Conservation (phyloP, 2,797 vertebrate species). For the Selene dorsalis region DNA sequence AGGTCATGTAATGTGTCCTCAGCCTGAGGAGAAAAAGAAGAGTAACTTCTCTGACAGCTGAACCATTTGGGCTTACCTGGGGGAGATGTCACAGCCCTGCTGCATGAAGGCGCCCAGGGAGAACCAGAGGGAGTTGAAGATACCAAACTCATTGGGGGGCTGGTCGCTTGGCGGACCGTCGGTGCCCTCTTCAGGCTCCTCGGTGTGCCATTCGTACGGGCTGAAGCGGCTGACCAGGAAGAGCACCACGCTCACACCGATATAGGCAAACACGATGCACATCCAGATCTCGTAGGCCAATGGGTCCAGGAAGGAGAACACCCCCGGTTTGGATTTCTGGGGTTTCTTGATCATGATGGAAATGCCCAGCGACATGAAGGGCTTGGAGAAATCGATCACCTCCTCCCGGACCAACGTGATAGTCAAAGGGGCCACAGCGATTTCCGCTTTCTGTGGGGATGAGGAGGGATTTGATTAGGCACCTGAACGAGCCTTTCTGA, state of each 20-base stretch:
- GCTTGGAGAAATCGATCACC: constrained; percentile 98
- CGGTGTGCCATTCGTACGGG: constrained; percentile 97
- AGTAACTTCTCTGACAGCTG: not conserved
- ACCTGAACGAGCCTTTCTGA: constrained; percentile 16
- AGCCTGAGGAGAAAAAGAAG: constrained; percentile 8
- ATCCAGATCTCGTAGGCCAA: constrained; percentile 99
- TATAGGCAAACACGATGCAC: constrained; percentile 99
- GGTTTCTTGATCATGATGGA: constrained; percentile 99
- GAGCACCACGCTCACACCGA: constrained; percentile 97
- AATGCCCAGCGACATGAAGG: constrained; percentile 98
- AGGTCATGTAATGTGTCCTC: constrained; percentile 41
- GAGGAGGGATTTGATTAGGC: constrained; percentile 43
- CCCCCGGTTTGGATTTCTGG: constrained; percentile 96
- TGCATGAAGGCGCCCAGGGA: constrained; percentile 99
- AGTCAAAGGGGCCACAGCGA: constrained; percentile 96
- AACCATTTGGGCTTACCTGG: constrained; percentile 65
- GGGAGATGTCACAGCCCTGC: constrained; percentile 97
- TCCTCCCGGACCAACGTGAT: constrained; percentile 98
- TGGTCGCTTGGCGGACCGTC: constrained; percentile 94
- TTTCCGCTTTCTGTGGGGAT: constrained; percentile 93
- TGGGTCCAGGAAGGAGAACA: constrained; percentile 97
- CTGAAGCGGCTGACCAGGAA: constrained; percentile 99
- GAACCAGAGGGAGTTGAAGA: constrained; percentile 99
- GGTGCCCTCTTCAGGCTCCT: constrained; percentile 95
- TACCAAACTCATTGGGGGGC: constrained; percentile 97